Evolutionary conservation across 1,140 invertebrate genomes (phyloP).

Genomic region (Lasaia peninsularis): DNA sequence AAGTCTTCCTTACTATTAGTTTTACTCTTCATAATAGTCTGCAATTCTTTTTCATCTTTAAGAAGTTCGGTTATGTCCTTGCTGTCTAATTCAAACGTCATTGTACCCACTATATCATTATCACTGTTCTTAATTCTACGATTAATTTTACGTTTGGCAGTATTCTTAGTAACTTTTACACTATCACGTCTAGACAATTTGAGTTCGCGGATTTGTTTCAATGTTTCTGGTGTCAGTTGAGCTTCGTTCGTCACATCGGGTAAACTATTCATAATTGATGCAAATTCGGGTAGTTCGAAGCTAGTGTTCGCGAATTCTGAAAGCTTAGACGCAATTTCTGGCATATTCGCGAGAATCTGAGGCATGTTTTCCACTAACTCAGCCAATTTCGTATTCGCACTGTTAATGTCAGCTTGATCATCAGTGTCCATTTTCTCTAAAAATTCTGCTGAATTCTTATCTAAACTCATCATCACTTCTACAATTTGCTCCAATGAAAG

Average conservation of each 20-base stretch:
- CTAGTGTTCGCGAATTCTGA: conserved; percentile 59
- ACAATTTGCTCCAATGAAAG: conserved; percentile 61
- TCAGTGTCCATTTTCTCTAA: conserved; percentile 53
- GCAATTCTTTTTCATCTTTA: conserved; percentile 55
- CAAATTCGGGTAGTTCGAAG: conserved; percentile 61
- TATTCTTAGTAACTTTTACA: conserved; percentile 67
- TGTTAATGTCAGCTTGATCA: conserved; percentile 40
- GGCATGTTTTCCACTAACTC: conserved; percentile 67
- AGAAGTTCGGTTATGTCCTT: conserved; percentile 52
- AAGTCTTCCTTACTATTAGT: conserved; percentile 49
- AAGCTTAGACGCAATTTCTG: conserved; percentile 58
- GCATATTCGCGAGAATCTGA: conserved; percentile 68
- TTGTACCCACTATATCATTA: conserved; percentile 31
- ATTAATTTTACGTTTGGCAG: conserved; percentile 59
- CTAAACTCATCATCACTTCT: conserved; percentile 62
- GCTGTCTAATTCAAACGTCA: conserved; percentile 50
- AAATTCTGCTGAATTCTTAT: conserved; percentile 58
- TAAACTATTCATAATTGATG: conserved; percentile 57
- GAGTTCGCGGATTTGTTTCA: conserved; percentile 67
- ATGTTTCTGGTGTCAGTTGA: conserved; percentile 62
- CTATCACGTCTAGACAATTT: conserved; percentile 60
- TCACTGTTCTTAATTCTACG: conserved; percentile 46
- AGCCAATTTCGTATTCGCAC: conserved; percentile 48
- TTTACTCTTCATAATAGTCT: conserved; percentile 49
- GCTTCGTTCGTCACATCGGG: conserved; percentile 59